Evolutionary conservation across 2,113 vertebrate species (phyloP).

Genomic region (Cryptomyrus ogoouensis): DNA sequence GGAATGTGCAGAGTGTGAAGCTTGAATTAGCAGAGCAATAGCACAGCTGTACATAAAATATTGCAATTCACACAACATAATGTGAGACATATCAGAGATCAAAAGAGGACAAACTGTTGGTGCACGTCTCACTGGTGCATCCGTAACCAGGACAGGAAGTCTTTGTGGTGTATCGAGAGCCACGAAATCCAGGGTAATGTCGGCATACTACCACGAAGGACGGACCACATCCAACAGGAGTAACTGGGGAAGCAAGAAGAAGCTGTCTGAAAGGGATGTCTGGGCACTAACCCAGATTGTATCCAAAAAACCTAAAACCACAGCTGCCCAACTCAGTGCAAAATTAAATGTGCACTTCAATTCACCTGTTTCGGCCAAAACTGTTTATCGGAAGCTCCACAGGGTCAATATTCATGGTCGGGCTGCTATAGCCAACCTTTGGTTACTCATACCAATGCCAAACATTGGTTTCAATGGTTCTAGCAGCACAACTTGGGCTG

Average conservation of each 20-base stretch:
- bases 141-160: background rate
- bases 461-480: background rate
- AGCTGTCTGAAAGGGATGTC: background rate
- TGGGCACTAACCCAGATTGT: background rate
- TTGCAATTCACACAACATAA: background rate
- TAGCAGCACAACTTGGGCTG: background rate
- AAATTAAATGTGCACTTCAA: background rate
- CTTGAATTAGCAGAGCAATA: background rate
- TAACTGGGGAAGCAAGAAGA: background rate
- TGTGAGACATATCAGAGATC: background rate
- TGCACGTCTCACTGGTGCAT: background rate
- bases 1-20: background rate
- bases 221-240: background rate
- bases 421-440: background rate
- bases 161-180: background rate
- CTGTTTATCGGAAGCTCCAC: background rate
- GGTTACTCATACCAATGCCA: background rate
- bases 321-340: background rate
- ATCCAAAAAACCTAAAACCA: background rate
- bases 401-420: background rate
- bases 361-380: background rate
- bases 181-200: background rate
- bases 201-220: background rate
- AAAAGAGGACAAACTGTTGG: background rate
- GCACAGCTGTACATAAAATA: background rate